Evolutionary conservation across 2,113 vertebrate genomes (phyloP).

Genomic region (Himantopus leucocephalus): DNA sequence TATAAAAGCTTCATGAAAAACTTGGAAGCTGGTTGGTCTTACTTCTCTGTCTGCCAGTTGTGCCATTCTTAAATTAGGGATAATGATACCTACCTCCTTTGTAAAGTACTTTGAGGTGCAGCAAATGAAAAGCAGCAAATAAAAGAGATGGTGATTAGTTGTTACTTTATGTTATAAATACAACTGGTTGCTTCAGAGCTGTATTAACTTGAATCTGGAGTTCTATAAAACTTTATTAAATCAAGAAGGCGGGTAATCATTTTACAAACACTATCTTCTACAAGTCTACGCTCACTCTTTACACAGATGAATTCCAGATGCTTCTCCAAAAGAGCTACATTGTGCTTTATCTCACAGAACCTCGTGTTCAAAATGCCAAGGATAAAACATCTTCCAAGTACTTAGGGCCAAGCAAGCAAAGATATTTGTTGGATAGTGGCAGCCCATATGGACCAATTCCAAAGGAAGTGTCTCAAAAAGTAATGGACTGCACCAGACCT

Average conservation of each 20-base stretch:
- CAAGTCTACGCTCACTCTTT: background rate
- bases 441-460: background rate
- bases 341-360: slow-evolving; percentile 43
- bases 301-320: slow-evolving; percentile 33
- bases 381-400: background rate
- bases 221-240: slow-evolving; percentile 17
- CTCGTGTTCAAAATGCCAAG: slow-evolving; percentile 30
- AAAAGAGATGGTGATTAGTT: background rate
- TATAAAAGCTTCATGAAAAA: background rate
- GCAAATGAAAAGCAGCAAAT: background rate
- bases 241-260: background rate
- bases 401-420: background rate
- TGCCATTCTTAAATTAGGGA: background rate
- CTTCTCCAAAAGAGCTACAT: slow-evolving; percentile 8
- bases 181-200: background rate
- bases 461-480: background rate
- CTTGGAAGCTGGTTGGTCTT: background rate
- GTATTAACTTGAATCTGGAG: background rate
- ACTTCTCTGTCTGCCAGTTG: background rate
- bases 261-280: slow-evolving; percentile 49
- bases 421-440: background rate
- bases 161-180: background rate
- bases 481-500: background rate
- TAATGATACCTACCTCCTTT: background rate
- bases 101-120: background rate